Evolutionary conservation across 2,888 invertebrate species (phyloP).

Genomic region (Microctonus aethiopoides): DNA sequence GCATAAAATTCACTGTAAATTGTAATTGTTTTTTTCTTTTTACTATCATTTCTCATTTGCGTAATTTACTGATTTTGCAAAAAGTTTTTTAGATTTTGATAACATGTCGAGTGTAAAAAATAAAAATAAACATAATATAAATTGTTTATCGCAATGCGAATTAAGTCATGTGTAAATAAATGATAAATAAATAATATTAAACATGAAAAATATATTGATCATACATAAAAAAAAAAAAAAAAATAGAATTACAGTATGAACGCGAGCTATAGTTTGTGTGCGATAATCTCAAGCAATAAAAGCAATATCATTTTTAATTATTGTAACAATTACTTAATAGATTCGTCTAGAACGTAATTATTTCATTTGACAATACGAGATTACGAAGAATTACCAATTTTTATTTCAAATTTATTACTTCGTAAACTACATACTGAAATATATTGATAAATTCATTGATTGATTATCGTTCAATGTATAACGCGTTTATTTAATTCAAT

Average conservation of each 20-base stretch:
- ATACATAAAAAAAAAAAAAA: conserved; percentile 44
- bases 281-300: conserved; percentile 49
- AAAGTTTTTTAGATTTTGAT: background rate
- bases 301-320: conserved; percentile 54
- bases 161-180: conserved; percentile 44
- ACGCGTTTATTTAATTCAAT: conserved; percentile 49
- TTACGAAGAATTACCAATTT: conserved; percentile 52
- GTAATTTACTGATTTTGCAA: background rate
- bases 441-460: conserved; percentile 54
- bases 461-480: conserved; percentile 50
- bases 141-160: conserved; percentile 35
- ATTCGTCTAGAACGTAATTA: conserved; percentile 52
- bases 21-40: conserved; percentile 43
- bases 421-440: conserved; percentile 47
- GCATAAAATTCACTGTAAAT: conserved; percentile 50
- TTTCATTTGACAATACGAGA: conserved; percentile 39
- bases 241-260: conserved; percentile 36
- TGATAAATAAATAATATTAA: conserved; percentile 58
- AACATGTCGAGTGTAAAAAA: background rate
- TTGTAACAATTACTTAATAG: conserved; percentile 52
- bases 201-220: conserved; percentile 43
- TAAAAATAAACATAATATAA: background rate
- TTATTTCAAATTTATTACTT: background rate
- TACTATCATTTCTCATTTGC: conserved; percentile 31
- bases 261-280: background rate